These are phyloP conservation scores for Caenorhabditis sp. DNA, from an alignment of 2,888 invertebrate genomes.

Conservation along the genomic window DNA sequence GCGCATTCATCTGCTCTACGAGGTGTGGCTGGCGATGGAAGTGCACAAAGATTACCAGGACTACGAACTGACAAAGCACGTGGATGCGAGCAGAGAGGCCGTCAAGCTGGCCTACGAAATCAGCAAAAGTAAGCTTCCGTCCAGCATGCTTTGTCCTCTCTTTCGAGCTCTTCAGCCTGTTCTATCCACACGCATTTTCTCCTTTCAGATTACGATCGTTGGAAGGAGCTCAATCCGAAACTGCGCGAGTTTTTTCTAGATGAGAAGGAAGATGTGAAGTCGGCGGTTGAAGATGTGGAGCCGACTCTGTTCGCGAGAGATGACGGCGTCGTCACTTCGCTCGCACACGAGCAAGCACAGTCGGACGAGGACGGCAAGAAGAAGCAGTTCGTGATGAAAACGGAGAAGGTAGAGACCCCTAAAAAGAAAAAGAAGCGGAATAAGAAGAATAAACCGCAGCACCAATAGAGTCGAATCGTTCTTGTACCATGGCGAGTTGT, in stretches of 20 bases:
- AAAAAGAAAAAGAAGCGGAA: constrained; percentile 45
- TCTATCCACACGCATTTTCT: background rate
- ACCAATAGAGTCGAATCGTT: constrained; percentile 5
- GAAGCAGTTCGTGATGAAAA: constrained; percentile 31
- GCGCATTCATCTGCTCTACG: constrained; percentile 23
- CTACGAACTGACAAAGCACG: constrained; percentile 8
- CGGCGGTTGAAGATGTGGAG: background rate
- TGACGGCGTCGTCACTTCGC: constrained; percentile 47
- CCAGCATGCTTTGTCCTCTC: background rate
- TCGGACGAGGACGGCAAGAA: constrained; percentile 45
- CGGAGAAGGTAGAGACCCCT: constrained; percentile 46
- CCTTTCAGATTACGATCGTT: constrained; percentile 13
- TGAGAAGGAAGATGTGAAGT: background rate
- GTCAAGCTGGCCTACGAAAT: constrained; percentile 3
- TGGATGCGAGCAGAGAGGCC: constrained; percentile 17
- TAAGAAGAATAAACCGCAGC: constrained; percentile 22
- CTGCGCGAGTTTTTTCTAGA: constrained; percentile 34
- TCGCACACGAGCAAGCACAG: constrained; percentile 36
- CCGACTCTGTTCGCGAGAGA: constrained; percentile 41
- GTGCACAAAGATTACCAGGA: background rate
- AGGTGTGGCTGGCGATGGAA: constrained; percentile 19
- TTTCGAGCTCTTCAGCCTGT: background rate
- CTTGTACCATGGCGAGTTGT: constrained; percentile 35
- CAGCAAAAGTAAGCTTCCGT: constrained; percentile 10
- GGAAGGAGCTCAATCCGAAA: constrained; percentile 1